A percentile compares a stretch with the other conserved stretches of the same genome.
phyloP scores from a whole-genome alignment of 2,888 invertebrate genomes.

The Pandemis heparana region DNA sequence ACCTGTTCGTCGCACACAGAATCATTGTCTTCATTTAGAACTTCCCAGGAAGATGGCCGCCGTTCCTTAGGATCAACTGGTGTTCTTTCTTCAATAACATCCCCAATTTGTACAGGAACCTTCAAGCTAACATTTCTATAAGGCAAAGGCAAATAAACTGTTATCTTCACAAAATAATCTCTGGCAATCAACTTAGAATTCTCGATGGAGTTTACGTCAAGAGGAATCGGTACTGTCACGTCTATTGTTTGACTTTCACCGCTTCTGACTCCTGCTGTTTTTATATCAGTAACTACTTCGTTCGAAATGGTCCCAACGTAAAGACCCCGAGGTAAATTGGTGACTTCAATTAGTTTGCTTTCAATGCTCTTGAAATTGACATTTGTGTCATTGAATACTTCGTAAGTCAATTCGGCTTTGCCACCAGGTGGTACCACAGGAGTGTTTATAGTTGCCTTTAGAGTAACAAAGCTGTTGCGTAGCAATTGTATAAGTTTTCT shows the following conservation, averaged over 20 bases:
- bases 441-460: constrained; percentile 44
- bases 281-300: constrained; percentile 36
- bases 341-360: constrained; percentile 39
- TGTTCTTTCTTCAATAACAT: constrained; percentile 15
- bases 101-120: constrained; percentile 44
- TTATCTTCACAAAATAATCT: constrained; percentile 41
- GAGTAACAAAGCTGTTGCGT: constrained; percentile 36
- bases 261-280: constrained; percentile 21
- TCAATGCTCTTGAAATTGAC: constrained; percentile 41
- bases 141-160: constrained; percentile 37
- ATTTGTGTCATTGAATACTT: constrained; percentile 45
- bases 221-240: constrained; percentile 41
- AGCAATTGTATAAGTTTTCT: constrained; percentile 40
- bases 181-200: constrained; percentile 41
- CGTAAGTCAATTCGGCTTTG: constrained; percentile 41
- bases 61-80: constrained; percentile 5
- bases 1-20: neutral
- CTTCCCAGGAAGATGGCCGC: constrained; percentile 42
- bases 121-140: constrained; percentile 39
- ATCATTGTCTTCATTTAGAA: constrained; percentile 38
- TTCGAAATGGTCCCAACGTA: constrained; percentile 19
- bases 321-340: constrained; percentile 34
- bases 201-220: constrained; percentile 40
- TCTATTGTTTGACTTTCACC: constrained; percentile 37
- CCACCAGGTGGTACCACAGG: constrained; percentile 40